phyloP scores from a whole-genome alignment of 1,140 invertebrate genomes.

The Eueides isabella region DNA sequence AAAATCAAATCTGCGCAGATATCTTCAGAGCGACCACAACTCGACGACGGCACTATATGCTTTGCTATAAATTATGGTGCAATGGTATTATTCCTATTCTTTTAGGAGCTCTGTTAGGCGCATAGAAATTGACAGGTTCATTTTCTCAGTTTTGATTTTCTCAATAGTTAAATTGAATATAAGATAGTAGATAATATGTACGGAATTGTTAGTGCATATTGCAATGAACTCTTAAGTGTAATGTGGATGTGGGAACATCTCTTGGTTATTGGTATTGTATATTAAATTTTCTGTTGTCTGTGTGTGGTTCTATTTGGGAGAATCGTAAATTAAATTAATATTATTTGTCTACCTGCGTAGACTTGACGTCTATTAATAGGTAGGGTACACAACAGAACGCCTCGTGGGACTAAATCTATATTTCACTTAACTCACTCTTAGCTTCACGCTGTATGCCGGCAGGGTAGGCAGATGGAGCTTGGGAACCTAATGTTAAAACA shows the following conservation, averaged over 20 bases:
- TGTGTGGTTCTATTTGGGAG: not conserved
- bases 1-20: too few species aligned
- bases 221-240: slow-evolving; percentile 22
- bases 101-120: slow-evolving; percentile 63
- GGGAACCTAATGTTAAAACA: too few species aligned
- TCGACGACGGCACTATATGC: slow-evolving; percentile 3
- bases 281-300: slow-evolving; percentile 28
- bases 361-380: not conserved
- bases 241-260: slow-evolving; percentile 19
- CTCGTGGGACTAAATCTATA: too few species aligned
- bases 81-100: slow-evolving; percentile 71
- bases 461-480: too few species aligned
- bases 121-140: slow-evolving; percentile 60
- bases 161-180: slow-evolving; percentile 25
- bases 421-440: too few species aligned
- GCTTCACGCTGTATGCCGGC: too few species aligned
- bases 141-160: slow-evolving; percentile 52
- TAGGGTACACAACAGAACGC: not conserved
- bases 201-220: slow-evolving; percentile 13
- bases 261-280: slow-evolving; percentile 38
- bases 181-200: not conserved
- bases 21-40: too few species aligned
- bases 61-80: slow-evolving; percentile 77
- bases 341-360: not conserved
- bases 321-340: not conserved